Conservation (phyloP, 2,113 vertebrate species). For the Protobothrops flavoviridis region DNA sequence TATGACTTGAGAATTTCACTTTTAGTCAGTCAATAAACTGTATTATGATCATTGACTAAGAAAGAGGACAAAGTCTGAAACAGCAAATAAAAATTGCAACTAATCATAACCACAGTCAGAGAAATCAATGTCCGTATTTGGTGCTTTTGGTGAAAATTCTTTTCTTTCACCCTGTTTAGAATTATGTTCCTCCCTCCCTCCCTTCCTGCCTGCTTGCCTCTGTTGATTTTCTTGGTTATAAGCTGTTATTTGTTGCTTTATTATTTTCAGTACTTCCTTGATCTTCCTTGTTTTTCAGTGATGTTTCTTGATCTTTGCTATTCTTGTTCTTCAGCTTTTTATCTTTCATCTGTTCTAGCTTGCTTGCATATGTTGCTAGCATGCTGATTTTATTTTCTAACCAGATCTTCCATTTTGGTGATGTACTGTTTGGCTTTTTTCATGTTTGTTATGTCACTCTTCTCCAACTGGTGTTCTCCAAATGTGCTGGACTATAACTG, state of each 20-base stretch:
- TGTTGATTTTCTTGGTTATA: background rate
- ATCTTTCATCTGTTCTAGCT: background rate
- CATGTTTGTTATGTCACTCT: background rate
- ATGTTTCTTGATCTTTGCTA: background rate
- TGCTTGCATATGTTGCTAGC: background rate
- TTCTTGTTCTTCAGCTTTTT: background rate
- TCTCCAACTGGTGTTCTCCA: background rate
- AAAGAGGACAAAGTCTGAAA: background rate
- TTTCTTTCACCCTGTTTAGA: background rate
- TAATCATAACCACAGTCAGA: background rate
- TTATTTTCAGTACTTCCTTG: background rate
- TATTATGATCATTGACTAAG: background rate
- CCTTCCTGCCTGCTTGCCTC: background rate
- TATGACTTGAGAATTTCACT: constrained; percentile 7
- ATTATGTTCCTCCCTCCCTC: background rate
- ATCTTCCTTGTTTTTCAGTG: background rate
- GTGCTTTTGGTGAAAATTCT: background rate
- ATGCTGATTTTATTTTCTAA: background rate
- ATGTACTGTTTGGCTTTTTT: background rate
- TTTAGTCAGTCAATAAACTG: constrained; percentile 19
- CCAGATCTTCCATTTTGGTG: background rate
- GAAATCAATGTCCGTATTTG: background rate
- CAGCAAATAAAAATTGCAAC: background rate
- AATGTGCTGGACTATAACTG: background rate
- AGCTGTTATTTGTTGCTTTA: background rate